Evolutionary conservation across 2,797 vertebrate species (phyloP).

Genomic region (Pangasius larnaudii): DNA sequence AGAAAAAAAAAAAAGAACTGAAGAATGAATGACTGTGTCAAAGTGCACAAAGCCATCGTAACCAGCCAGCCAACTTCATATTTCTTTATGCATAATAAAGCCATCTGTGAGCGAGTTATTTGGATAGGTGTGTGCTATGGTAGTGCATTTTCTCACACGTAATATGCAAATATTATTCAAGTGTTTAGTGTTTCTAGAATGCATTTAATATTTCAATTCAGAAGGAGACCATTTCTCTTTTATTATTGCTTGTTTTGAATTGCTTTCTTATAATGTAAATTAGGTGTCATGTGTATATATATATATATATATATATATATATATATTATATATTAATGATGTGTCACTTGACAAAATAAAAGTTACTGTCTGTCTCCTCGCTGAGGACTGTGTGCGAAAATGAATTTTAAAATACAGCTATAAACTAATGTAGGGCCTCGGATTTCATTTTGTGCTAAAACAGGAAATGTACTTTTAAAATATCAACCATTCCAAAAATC

Average conservation of each 20-base stretch:
- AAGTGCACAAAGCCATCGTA: constrained; percentile 17
- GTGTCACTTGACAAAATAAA: constrained; percentile 60
- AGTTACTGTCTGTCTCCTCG: constrained; percentile 21
- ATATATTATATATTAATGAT: constrained; percentile 27
- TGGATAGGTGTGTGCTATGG: constrained; percentile 2
- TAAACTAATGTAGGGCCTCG: neutral
- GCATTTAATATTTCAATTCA: constrained; percentile 38
- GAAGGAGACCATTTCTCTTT: constrained; percentile 29
- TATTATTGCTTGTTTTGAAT: constrained; percentile 50
- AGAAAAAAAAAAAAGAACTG: neutral
- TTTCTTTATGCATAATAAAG: constrained; percentile 39
- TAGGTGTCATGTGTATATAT: constrained; percentile 60
- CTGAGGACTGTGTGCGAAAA: neutral
- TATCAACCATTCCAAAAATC: neutral
- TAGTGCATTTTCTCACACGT: constrained; percentile 38
- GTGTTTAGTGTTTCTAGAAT: constrained; percentile 36
- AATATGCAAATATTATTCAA: constrained; percentile 51
- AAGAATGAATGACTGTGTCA: constrained; percentile 30
- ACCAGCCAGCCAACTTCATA: constrained; percentile 34
- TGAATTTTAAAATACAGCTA: neutral
- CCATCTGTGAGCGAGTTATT: constrained; percentile 27
- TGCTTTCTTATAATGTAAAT: constrained; percentile 60
- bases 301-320: constrained; percentile 44
- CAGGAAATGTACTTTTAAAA: neutral
- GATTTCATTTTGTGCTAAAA: neutral